Conservation (phyloP, 2,797 vertebrate species). For the Psittacula derbiana region DNA sequence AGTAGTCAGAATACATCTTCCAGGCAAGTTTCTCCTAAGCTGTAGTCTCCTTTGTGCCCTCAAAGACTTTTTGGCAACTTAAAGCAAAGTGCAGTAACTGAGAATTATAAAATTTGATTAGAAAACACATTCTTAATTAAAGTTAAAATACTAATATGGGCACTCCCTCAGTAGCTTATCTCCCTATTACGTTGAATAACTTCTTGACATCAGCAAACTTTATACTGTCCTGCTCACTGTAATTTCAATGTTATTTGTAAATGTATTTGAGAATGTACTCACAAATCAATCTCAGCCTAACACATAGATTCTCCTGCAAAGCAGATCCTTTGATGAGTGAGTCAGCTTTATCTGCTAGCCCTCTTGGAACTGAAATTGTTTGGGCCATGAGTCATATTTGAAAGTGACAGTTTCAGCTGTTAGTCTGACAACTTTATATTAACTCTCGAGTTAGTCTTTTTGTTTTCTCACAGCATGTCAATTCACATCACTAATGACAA, state of each 20-base stretch:
- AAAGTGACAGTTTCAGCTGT: slow-evolving; percentile 1
- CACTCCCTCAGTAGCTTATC: neutral
- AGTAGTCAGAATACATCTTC: neutral
- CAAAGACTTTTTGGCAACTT: neutral
- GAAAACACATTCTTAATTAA: neutral
- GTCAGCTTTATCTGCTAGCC: slow-evolving; percentile 2
- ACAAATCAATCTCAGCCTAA: neutral
- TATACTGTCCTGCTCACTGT: neutral
- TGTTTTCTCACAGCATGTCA: neutral
- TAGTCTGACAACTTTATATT: neutral
- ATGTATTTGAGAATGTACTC: neutral
- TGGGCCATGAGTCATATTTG: slow-evolving; percentile 7
- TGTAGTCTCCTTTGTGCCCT: neutral
- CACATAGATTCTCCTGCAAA: neutral
- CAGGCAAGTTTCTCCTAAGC: neutral
- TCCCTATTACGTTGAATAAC: neutral
- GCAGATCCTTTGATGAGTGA: neutral
- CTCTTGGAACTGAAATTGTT: slow-evolving; percentile 11
- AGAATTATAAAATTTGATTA: neutral
- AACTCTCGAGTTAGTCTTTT: neutral
- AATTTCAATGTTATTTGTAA: neutral
- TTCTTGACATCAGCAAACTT: slow-evolving; percentile 1
- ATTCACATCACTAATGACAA: neutral
- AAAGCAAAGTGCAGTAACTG: neutral
- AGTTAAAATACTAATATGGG: neutral